Base-by-base conservation (phyloP, 2,888 invertebrate genomes). In the Macrosoma leucophasiata region DNA sequence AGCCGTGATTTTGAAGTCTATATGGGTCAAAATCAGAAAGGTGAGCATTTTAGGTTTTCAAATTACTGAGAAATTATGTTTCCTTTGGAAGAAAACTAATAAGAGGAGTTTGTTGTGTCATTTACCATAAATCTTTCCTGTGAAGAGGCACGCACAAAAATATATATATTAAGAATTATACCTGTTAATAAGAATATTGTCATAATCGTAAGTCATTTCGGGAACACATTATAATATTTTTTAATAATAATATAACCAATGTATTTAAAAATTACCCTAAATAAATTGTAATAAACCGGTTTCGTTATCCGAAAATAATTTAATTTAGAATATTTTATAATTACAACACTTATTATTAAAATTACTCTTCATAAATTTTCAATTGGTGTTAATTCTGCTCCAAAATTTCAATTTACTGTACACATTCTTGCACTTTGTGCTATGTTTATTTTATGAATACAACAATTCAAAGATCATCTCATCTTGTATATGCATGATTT, bases 61-160 rank as follows among this genome's bases (percentile, higher is more conserved):
- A 20, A n/a, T n/a, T 5, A 5, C n/a, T 5, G 12, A 24, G 24
- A 11, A 24, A 13, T 24, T 22, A 13, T 22, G 29, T 22, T 29
- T 29, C 14, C 13, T 3, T 21, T 21, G 8, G 29, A 29, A 29
- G 29, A 29, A 29, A 29, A 22, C 20, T 29, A 22, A 29, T 9
- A 9, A 22, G 13, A 13, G 21, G 13, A 22, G n/a, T 30, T 13
- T 34, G 29, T 32, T 32, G 29, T 32, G 23, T 33, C 30, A 29
- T 39, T 34, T 34, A 21, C 28, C 28, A 30, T 28, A 20, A 39
- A 34, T 30, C 33, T 34, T 39, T 34, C 27, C 34, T 39, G 34
- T 34, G 30, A 39, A 39, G 31, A 31, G 31, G 39, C 39, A 34
- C 31, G 34, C 31, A 39, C 34, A 31, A 30, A 34, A 28, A 39